These are phyloP conservation scores for Apamea monoglypha DNA, from an alignment of 2,888 invertebrate genomes.

Conservation along the genomic window DNA sequence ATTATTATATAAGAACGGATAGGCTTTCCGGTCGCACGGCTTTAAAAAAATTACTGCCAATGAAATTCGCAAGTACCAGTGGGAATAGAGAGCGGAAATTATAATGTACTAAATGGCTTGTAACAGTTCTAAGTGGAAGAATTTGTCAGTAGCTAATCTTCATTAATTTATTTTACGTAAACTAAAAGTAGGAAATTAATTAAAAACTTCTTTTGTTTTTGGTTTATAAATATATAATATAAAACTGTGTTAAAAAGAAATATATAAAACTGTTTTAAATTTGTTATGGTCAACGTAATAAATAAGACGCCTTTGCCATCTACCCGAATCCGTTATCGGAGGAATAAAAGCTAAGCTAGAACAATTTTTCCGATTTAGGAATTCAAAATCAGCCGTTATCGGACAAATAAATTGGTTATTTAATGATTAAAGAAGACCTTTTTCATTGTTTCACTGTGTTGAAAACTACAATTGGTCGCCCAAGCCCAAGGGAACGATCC, in stretches of 20 bases:
- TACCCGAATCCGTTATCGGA: neutral
- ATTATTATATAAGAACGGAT: slow-evolving; percentile 57
- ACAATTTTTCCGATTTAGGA: neutral
- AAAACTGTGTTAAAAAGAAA: neutral
- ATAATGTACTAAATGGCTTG: slow-evolving; percentile 42
- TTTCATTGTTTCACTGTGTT: neutral
- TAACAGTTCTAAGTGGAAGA: slow-evolving; percentile 27
- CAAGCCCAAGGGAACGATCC: neutral
- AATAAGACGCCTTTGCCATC: neutral
- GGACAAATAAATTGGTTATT: neutral
- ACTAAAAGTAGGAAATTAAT: slow-evolving; percentile 25
- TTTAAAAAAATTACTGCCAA: slow-evolving; percentile 59
- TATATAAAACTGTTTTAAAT: neutral
- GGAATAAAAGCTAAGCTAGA: neutral
- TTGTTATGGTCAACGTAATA: neutral
- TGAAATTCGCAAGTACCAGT: slow-evolving; percentile 55
- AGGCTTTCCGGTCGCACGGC: slow-evolving; percentile 64
- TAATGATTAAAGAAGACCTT: neutral
- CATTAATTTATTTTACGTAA: slow-evolving; percentile 25
- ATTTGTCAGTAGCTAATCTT: neutral
- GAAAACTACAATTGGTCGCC: neutral
- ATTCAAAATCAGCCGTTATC: neutral
- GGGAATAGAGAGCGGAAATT: slow-evolving; percentile 65
- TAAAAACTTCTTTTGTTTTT: slow-evolving; percentile 32
- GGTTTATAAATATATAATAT: too few relatives aligned